Evolutionary conservation across 2,888 invertebrate genomes (phyloP).

Genomic region (Ceratothoa steindachneri): DNA sequence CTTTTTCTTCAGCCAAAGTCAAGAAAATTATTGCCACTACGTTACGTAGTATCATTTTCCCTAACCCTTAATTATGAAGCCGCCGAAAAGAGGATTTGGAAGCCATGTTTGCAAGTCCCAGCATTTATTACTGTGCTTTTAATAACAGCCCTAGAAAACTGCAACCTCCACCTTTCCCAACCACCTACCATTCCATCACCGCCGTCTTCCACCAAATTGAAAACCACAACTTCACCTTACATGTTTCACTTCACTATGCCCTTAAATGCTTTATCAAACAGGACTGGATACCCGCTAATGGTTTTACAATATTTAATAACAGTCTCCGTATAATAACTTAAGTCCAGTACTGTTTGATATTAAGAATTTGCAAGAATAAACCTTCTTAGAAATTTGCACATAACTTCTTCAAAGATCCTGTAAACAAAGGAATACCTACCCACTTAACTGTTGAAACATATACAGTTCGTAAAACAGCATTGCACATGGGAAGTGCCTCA

Average conservation of each 20-base stretch:
- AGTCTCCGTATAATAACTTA: neutral
- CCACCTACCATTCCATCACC: constrained; percentile 30
- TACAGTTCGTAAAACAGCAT: neutral
- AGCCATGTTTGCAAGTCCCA: constrained; percentile 39
- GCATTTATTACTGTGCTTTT: constrained; percentile 45
- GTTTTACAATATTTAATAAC: neutral
- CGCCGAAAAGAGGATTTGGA: neutral
- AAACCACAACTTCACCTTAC: constrained; percentile 11
- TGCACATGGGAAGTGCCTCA: neutral
- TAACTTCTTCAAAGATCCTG: neutral
- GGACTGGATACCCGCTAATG: neutral
- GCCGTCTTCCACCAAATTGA: constrained; percentile 20
- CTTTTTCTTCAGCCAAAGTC: too few relatives aligned
- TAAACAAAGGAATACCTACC: neutral
- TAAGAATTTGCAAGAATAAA: neutral
- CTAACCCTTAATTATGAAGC: too few relatives aligned
- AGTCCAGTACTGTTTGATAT: neutral
- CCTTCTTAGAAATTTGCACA: neutral
- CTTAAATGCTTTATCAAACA: neutral
- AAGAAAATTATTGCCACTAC: too few relatives aligned
- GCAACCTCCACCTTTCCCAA: constrained; percentile 40
- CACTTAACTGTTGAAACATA: neutral
- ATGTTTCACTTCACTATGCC: neutral
- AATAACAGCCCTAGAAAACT: constrained; percentile 43
- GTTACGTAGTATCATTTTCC: too few relatives aligned